Percentiles rank a stretch among this genome's conserved stretches.
Conservation (phyloP, 2,888 invertebrate genomes). For the Odontocolon sp. region DNA sequence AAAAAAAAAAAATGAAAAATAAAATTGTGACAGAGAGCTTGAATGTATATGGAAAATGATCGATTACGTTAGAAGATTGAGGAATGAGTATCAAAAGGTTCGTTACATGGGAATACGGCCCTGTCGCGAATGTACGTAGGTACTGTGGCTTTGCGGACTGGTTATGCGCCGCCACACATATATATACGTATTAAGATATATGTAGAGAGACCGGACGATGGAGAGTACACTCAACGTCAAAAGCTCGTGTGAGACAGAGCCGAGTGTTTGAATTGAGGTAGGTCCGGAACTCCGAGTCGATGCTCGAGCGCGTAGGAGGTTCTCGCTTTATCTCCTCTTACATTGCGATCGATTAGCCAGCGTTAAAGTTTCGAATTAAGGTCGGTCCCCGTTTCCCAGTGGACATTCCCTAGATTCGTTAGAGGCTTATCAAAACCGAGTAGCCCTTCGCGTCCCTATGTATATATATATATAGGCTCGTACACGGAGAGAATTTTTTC, state of each 20-base stretch:
- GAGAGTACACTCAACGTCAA: conserved; percentile 31
- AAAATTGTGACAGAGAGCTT: no score
- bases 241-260: conserved; percentile 30
- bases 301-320: conserved; percentile 4
- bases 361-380: conserved; percentile 12
- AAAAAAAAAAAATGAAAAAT: no score
- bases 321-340: conserved; percentile 19
- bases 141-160: conserved; percentile 28
- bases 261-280: conserved; percentile 43
- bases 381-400: background rate
- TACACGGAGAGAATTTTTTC: no score
- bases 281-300: conserved; percentile 34
- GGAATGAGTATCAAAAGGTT: background rate
- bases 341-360: conserved; percentile 27
- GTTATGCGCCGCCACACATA: conserved; percentile 21
- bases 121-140: conserved; percentile 16
- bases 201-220: conserved; percentile 19
- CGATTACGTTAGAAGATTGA: background rate
- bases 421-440: background rate
- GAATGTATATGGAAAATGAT: no score
- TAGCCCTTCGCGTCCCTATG: no score
- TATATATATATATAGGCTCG: no score
- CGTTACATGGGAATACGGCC: conserved; percentile 3
- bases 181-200: conserved; percentile 18
- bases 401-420: conserved; percentile 15